These are phyloP conservation scores for Etheostoma nigrum DNA, from an alignment of 2,797 vertebrate genomes.

Conservation along the genomic window DNA sequence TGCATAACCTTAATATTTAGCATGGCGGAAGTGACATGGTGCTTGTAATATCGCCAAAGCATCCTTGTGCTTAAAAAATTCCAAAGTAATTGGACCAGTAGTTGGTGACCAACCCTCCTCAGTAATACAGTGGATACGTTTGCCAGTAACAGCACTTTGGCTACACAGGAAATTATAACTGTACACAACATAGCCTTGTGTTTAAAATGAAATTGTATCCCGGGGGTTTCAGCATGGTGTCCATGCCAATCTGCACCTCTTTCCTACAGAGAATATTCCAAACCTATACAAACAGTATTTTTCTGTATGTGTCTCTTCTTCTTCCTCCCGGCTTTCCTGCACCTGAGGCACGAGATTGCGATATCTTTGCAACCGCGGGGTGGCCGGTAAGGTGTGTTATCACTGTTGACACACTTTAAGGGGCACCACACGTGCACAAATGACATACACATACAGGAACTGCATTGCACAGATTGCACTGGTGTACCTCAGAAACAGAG, in stretches of 20 bases:
- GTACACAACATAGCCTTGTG: conserved; percentile 39
- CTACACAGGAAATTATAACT: conserved; percentile 35
- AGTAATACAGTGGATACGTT: neutral
- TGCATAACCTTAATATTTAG: conserved; percentile 37
- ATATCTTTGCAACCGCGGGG: conserved; percentile 65
- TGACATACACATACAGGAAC: conserved; percentile 54
- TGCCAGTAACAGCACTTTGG: conserved; percentile 27
- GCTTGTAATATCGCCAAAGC: conserved; percentile 1
- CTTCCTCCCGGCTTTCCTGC: conserved; percentile 38
- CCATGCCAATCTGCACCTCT: conserved; percentile 48
- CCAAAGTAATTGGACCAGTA: neutral
- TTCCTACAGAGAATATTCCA: conserved; percentile 46
- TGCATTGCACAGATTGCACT: conserved; percentile 56
- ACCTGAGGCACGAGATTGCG: conserved; percentile 63
- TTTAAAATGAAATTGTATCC: conserved; percentile 60
- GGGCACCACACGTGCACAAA: conserved; percentile 45
- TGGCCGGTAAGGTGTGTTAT: conserved; percentile 66
- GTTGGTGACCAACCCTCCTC: neutral
- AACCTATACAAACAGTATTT: conserved; percentile 41
- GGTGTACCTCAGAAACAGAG: conserved; percentile 41
- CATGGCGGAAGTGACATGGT: conserved; percentile 16
- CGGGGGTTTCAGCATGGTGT: conserved; percentile 26
- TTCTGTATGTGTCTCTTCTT: conserved; percentile 7
- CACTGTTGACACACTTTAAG: conserved; percentile 70
- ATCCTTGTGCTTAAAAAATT: conserved; percentile 22